A percentile compares a stretch with the other conserved stretches of the same genome.
phyloP scores from a whole-genome alignment of 2,113 vertebrate species.

The Pseudorasbora parva region DNA sequence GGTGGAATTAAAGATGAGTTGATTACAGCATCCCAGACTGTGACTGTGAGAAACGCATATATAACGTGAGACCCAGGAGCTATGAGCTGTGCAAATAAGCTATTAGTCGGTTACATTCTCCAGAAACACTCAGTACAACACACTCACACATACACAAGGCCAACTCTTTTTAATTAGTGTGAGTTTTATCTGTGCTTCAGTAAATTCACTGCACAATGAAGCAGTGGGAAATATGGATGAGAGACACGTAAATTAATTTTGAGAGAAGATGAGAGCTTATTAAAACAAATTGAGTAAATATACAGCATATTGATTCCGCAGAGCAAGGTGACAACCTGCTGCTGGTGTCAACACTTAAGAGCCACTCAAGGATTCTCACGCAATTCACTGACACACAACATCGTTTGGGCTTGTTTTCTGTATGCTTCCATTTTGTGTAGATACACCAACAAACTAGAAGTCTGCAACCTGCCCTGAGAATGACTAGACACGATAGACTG shows the following conservation, averaged over 20 bases:
- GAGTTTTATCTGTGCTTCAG: slow-evolving; percentile 42
- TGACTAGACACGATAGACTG: too few relatives aligned
- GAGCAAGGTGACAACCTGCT: slow-evolving; percentile 19
- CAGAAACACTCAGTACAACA: slow-evolving; percentile 2
- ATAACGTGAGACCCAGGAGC: slow-evolving; percentile 37
- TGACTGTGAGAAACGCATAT: slow-evolving; percentile 37
- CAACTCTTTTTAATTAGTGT: slow-evolving; percentile 43
- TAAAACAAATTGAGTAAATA: slow-evolving; percentile 44
- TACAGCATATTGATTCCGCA: slow-evolving; percentile 33
- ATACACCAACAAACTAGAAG: background rate
- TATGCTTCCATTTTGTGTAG: background rate
- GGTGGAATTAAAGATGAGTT: slow-evolving; percentile 42
- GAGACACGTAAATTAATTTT: slow-evolving; percentile 46
- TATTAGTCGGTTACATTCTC: slow-evolving; percentile 35
- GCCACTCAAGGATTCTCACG: background rate
- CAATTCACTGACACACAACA: background rate
- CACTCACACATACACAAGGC: background rate
- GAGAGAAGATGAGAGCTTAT: slow-evolving; percentile 45
- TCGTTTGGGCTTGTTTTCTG: background rate
- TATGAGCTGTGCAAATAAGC: slow-evolving; percentile 38
- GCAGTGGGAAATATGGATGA: slow-evolving; percentile 40
- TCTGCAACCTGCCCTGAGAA: too few relatives aligned
- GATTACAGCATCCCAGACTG: slow-evolving; percentile 48
- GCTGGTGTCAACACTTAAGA: slow-evolving; percentile 10
- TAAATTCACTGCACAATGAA: slow-evolving; percentile 49